Conservation (phyloP, 2,113 vertebrate genomes). For the Etheostoma spectabile region DNA sequence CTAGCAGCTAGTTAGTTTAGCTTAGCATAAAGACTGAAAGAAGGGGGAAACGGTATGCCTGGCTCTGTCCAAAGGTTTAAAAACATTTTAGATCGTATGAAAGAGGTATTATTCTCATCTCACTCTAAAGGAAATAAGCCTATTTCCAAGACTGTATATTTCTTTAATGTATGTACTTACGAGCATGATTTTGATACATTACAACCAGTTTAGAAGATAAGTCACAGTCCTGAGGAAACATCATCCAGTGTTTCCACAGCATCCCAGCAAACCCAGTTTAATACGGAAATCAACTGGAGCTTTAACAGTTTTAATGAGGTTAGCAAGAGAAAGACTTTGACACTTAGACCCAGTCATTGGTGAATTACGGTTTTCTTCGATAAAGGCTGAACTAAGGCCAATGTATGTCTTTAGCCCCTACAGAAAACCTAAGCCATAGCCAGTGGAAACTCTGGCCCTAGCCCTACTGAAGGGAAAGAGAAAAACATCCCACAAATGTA, state of each 20-base stretch:
- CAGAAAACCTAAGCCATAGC: neutral
- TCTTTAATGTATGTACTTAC: neutral
- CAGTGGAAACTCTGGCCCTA: neutral
- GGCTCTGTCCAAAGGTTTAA: neutral
- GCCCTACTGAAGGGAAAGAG: neutral
- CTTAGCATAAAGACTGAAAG: neutral
- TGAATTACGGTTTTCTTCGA: neutral
- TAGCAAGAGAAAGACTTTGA: neutral
- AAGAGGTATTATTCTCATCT: neutral
- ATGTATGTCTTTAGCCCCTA: neutral
- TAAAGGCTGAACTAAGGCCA: neutral
- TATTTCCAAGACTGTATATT: neutral
- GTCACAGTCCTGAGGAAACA: too few relatives aligned
- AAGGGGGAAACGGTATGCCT: neutral
- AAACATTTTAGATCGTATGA: neutral
- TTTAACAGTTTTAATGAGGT: neutral
- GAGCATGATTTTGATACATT: too few relatives aligned
- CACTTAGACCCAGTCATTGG: neutral
- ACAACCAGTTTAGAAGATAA: too few relatives aligned
- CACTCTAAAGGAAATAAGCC: neutral
- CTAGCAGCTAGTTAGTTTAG: neutral
- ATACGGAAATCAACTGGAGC: neutral
- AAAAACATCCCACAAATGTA: neutral
- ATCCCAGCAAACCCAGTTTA: neutral
- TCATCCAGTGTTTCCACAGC: too few relatives aligned